Evolutionary conservation across 2,888 invertebrate genomes (phyloP).

Genomic region (Leptura quadrifasciata): DNA sequence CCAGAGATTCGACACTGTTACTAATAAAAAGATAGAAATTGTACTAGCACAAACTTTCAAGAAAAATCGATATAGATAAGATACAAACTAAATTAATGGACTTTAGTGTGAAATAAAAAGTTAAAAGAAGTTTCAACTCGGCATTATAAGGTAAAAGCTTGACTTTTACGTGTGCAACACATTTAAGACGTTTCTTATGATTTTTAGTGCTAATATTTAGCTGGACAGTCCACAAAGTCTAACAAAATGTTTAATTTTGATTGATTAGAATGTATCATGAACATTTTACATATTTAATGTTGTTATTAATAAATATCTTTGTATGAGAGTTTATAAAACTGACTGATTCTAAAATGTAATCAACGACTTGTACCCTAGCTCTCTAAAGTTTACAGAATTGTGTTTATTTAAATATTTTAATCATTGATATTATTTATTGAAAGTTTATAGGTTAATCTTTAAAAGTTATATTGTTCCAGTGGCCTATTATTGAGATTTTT

Average conservation of each 20-base stretch:
- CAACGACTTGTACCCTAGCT: slow-evolving; percentile 31
- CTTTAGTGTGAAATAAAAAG: no score
- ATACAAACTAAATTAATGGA: no score
- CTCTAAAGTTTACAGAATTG: slow-evolving; percentile 32
- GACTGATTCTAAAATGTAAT: slow-evolving; percentile 34
- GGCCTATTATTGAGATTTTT: slow-evolving; percentile 33
- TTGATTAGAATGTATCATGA: slow-evolving; percentile 2
- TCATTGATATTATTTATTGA: slow-evolving; percentile 36
- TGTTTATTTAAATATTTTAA: slow-evolving; percentile 14
- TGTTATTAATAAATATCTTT: slow-evolving; percentile 31
- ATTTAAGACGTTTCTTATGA: slow-evolving; percentile 5
- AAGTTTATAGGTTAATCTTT: slow-evolving; percentile 26
- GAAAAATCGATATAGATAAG: no score
- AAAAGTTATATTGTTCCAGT: slow-evolving; percentile 28
- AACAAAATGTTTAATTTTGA: neutral
- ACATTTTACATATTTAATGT: neutral
- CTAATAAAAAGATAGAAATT: no score
- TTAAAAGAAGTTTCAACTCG: no score
- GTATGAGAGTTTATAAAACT: slow-evolving; percentile 31
- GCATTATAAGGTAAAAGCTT: no score
- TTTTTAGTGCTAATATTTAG: neutral
- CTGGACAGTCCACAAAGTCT: neutral
- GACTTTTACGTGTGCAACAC: neutral
- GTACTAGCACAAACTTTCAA: no score
- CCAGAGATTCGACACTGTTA: no score